Conservation (phyloP, 2,113 vertebrate genomes). For the Dicentrarchus labrax region DNA sequence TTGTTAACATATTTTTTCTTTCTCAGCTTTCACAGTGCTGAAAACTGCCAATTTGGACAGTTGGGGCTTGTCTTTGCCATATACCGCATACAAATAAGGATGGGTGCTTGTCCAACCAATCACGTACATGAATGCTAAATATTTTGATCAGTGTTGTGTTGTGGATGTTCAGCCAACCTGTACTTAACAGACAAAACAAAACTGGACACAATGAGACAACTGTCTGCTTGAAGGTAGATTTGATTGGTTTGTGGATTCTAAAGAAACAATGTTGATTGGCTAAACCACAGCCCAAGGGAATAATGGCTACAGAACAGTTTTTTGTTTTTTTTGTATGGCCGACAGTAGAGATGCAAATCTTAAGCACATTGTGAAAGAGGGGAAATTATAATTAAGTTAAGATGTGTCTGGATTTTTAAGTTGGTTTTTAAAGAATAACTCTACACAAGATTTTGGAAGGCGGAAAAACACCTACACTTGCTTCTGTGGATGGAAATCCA, state of each 20-base stretch:
- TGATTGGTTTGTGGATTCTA: neutral
- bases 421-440: too few relatives aligned
- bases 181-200: neutral
- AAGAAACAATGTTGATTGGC: neutral
- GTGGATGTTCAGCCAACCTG: neutral
- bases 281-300: too few relatives aligned
- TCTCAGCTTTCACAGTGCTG: neutral
- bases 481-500: too few relatives aligned
- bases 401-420: too few relatives aligned
- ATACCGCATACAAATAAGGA: neutral
- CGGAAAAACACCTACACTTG: too few relatives aligned
- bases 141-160: neutral
- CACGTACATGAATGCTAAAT: neutral
- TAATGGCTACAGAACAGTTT: too few relatives aligned
- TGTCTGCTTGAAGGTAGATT: neutral
- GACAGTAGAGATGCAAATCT: too few relatives aligned
- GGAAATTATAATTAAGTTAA: too few relatives aligned
- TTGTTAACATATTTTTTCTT: neutral
- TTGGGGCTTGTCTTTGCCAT: neutral
- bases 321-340: too few relatives aligned
- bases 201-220: neutral
- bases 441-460: too few relatives aligned
- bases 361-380: too few relatives aligned
- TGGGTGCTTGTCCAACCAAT: neutral
- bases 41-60: neutral